A percentile compares a stretch with the other conserved stretches of the same genome.
phyloP scores from a whole-genome alignment of 1,140 invertebrate genomes.

The Drosophila arizonae region DNA sequence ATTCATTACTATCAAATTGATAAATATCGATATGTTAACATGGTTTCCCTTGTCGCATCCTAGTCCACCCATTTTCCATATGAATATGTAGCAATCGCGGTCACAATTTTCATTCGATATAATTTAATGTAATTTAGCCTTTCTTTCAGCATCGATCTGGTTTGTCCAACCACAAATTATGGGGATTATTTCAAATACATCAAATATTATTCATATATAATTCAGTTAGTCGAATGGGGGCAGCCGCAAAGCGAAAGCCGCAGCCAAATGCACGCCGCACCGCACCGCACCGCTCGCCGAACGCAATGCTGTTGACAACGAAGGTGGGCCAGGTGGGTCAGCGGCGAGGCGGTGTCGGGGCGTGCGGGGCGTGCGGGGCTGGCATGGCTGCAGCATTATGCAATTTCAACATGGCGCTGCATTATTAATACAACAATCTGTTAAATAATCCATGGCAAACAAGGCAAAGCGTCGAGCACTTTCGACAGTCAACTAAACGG shows the following conservation, averaged over 20 bases:
- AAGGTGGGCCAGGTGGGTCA: neutral
- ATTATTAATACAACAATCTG: slow-evolving; percentile 63
- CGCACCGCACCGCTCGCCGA: slow-evolving; percentile 6
- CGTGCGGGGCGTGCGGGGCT: slow-evolving; percentile 31
- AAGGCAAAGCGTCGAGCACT: slow-evolving; percentile 41
- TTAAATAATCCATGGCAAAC: slow-evolving; percentile 63
- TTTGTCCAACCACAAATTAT: neutral
- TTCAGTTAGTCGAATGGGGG: neutral
- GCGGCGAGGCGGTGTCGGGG: neutral
- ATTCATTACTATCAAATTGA: too few relatives aligned
- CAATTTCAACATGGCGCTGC: slow-evolving; percentile 65
- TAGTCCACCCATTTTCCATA: too few relatives aligned
- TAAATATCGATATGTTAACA: too few relatives aligned
- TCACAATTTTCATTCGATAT: too few relatives aligned
- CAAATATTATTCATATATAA: neutral
- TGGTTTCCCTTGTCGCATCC: too few relatives aligned
- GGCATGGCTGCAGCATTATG: slow-evolving; percentile 65
- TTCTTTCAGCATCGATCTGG: too few relatives aligned
- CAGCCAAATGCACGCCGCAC: slow-evolving; percentile 32
- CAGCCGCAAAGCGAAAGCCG: slow-evolving; percentile 5
- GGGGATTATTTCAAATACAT: neutral
- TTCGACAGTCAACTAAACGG: slow-evolving; percentile 10
- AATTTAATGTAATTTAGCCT: too few relatives aligned
- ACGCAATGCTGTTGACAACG: slow-evolving; percentile 12
- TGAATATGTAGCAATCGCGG: too few relatives aligned